A percentile compares a stretch with the other conserved stretches of the same genome.
Evolutionary conservation across 2,797 vertebrate genomes (phyloP).

Genomic region (Natrix natrix): DNA sequence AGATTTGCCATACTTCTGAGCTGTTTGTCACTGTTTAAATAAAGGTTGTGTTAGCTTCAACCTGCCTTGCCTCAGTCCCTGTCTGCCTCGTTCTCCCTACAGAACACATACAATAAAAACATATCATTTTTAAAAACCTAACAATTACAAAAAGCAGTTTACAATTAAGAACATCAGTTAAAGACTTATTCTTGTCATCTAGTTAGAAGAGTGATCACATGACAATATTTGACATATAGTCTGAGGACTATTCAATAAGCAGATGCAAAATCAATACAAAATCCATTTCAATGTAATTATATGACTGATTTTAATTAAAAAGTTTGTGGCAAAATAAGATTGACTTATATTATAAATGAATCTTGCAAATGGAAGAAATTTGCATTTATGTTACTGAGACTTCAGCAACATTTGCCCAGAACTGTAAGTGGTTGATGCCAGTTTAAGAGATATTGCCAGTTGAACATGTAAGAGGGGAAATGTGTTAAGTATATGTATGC

Average conservation of each 20-base stretch:
- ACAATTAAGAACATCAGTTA: background rate
- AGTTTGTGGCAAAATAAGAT: background rate
- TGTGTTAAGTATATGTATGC: background rate
- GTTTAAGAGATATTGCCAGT: background rate
- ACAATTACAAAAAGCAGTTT: background rate
- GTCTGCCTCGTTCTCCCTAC: too few species aligned
- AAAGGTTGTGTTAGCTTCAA: too few species aligned
- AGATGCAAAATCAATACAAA: background rate
- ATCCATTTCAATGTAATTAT: constrained; percentile 27
- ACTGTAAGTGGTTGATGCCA: background rate
- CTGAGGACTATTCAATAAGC: background rate
- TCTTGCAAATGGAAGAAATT: background rate
- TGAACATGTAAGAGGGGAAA: background rate
- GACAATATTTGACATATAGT: background rate
- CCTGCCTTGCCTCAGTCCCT: too few species aligned
- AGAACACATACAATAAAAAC: background rate
- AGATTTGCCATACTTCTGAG: too few species aligned
- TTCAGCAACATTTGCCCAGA: background rate
- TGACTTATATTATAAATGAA: background rate
- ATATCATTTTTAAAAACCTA: background rate
- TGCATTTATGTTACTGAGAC: background rate
- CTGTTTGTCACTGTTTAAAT: too few species aligned
- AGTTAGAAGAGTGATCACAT: background rate
- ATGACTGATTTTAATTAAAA: constrained; percentile 4
- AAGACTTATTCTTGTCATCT: background rate